Evolutionary conservation across 2,113 vertebrate species (phyloP).

Genomic region (Nothocercus nigrocapillus): DNA sequence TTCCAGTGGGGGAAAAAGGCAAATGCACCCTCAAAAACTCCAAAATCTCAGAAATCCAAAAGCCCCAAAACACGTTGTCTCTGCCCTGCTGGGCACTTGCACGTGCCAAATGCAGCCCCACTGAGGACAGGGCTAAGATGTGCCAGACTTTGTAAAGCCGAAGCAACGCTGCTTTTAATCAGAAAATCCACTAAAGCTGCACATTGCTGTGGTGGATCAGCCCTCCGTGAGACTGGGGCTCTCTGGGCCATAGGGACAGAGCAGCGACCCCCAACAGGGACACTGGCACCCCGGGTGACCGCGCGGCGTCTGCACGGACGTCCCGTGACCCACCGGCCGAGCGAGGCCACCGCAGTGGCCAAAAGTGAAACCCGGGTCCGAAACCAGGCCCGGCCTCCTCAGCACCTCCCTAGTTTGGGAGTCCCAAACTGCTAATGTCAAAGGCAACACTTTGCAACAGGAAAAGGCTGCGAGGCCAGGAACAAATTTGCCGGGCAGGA

Average conservation of each 20-base stretch:
- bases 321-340: background rate
- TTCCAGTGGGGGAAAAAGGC: background rate
- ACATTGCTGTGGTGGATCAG: background rate
- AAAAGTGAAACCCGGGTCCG: background rate
- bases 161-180: background rate
- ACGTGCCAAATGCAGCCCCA: background rate
- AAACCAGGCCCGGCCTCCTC: background rate
- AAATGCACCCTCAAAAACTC: background rate
- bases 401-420: background rate
- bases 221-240: background rate
- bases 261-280: too few relatives aligned
- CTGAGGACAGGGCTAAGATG: background rate
- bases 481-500: constrained; percentile 38
- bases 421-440: background rate
- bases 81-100: background rate
- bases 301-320: background rate
- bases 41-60: background rate
- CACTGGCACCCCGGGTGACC: background rate
- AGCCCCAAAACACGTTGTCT: background rate
- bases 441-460: constrained; percentile 28
- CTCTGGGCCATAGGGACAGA: too few relatives aligned
- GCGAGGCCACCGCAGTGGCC: background rate
- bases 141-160: background rate
- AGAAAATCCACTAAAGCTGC: background rate
- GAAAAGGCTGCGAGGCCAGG: background rate